Percentiles rank a stretch among this genome's conserved stretches.
Evolutionary conservation across 2,113 vertebrate species (phyloP).

Genomic region (Hippopotamus amphibius): DNA sequence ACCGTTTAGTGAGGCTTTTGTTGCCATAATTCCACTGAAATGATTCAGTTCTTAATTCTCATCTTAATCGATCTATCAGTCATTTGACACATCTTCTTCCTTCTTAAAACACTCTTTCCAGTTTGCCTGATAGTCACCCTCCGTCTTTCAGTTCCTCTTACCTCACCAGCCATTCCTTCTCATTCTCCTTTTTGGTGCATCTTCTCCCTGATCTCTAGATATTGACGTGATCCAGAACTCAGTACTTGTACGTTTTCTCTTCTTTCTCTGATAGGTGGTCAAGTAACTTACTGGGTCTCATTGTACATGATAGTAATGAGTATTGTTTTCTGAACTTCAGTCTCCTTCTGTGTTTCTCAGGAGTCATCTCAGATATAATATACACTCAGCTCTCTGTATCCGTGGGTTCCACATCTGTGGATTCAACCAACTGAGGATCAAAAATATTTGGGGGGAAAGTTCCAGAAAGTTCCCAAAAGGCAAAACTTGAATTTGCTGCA

Average conservation of each 20-base stretch:
- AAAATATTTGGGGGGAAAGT: neutral
- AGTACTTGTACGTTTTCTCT: neutral
- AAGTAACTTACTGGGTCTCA: constrained; percentile 3
- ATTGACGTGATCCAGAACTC: neutral
- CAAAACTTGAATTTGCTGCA: neutral
- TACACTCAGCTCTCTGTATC: neutral
- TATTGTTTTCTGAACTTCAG: constrained; percentile 2
- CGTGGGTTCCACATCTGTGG: neutral
- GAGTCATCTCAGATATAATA: constrained; percentile 5
- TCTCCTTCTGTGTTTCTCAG: neutral
- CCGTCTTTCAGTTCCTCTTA: neutral
- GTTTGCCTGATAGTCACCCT: neutral
- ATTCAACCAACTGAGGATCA: neutral
- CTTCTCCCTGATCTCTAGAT: neutral
- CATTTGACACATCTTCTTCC: neutral
- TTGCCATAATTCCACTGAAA: neutral
- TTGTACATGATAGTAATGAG: neutral
- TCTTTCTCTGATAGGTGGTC: neutral
- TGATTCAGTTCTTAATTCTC: neutral
- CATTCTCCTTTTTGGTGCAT: neutral
- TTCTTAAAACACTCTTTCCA: neutral
- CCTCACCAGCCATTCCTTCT: neutral
- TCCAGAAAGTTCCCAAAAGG: neutral
- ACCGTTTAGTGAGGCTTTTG: neutral
- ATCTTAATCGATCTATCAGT: neutral